Percentiles rank a stretch among this genome's conserved stretches.
phyloP scores from a whole-genome alignment of 2,797 vertebrate genomes.

The Epinephelus coioides region DNA sequence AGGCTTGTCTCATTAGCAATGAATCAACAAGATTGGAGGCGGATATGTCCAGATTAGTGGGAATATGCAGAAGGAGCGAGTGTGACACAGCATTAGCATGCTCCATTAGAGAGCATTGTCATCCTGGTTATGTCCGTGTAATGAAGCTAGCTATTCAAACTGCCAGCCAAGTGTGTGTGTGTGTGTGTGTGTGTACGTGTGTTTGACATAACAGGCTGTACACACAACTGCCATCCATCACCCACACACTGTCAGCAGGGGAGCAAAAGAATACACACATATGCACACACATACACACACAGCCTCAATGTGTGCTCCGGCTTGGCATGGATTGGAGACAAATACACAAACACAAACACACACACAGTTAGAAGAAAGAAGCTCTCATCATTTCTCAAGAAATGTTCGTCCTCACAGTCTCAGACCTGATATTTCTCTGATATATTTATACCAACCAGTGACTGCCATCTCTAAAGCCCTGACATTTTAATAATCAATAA shows the following conservation, averaged over 20 bases:
- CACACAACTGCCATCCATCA: conserved; percentile 80
- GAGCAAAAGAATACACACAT: conserved; percentile 67
- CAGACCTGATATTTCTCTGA: conserved; percentile 35
- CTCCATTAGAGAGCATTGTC: conserved; percentile 72
- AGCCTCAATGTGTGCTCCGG: conserved; percentile 44
- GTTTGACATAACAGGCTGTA: conserved; percentile 80
- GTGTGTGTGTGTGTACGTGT: conserved; percentile 45
- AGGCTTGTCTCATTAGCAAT: conserved; percentile 57
- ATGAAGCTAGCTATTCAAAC: conserved; percentile 65
- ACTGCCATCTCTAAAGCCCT: conserved; percentile 13
- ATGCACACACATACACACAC: conserved; percentile 47
- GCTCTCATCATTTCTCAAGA: conserved; percentile 57
- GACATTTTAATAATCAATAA: conserved; percentile 23
- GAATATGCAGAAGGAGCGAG: conserved; percentile 47
- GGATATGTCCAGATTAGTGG: conserved; percentile 49
- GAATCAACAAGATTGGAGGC: conserved; percentile 53
- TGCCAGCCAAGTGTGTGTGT: conserved; percentile 43
- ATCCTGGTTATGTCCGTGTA: conserved; percentile 58
- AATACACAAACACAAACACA: conserved; percentile 49
- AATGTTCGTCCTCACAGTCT: conserved; percentile 54
- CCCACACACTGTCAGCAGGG: conserved; percentile 84
- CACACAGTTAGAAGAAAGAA: conserved; percentile 36
- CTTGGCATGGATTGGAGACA: conserved; percentile 53
- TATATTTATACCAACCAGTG: conserved; percentile 32
- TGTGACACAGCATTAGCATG: conserved; percentile 70